Conservation (phyloP, 2,797 vertebrate genomes). For the Parotocinclus haroldoi region DNA sequence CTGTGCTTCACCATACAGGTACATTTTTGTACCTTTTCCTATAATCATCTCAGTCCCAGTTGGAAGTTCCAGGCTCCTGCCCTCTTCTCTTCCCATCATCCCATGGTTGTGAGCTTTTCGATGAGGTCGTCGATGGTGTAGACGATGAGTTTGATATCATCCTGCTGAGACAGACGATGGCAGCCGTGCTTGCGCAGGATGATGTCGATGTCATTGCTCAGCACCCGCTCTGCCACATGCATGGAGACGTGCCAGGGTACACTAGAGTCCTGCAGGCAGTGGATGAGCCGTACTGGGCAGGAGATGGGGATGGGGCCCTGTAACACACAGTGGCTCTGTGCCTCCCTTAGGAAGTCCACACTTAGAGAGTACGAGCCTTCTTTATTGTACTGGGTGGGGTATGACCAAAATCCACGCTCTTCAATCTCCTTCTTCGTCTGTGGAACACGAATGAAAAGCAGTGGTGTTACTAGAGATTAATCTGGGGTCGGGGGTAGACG, state of each 20-base stretch:
- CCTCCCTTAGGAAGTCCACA: slow-evolving; percentile 85
- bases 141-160: slow-evolving; percentile 90
- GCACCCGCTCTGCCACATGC: slow-evolving; percentile 82
- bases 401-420: slow-evolving; percentile 81
- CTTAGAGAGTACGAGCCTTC: slow-evolving; percentile 77
- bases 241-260: slow-evolving; percentile 92
- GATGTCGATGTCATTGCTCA: slow-evolving; percentile 87
- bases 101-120: slow-evolving; percentile 85
- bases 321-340: slow-evolving; percentile 89
- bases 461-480: too few relatives aligned
- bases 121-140: slow-evolving; percentile 97
- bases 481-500: too few relatives aligned
- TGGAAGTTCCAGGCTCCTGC: too few relatives aligned
- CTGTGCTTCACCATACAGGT: too few relatives aligned
- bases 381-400: slow-evolving; percentile 77
- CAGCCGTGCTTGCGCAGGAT: slow-evolving; percentile 86
- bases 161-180: slow-evolving; percentile 91
- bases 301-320: slow-evolving; percentile 87
- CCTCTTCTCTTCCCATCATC: slow-evolving; percentile 55
- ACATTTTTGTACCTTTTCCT: too few relatives aligned
- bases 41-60: too few relatives aligned
- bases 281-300: slow-evolving; percentile 87
- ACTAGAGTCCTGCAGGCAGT: slow-evolving; percentile 85
- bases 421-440: slow-evolving; percentile 84
- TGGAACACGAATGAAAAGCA: slow-evolving; percentile 5